Conservation (phyloP, 92 coral and sea anemone species). For the Nematostella vectensis region DNA sequence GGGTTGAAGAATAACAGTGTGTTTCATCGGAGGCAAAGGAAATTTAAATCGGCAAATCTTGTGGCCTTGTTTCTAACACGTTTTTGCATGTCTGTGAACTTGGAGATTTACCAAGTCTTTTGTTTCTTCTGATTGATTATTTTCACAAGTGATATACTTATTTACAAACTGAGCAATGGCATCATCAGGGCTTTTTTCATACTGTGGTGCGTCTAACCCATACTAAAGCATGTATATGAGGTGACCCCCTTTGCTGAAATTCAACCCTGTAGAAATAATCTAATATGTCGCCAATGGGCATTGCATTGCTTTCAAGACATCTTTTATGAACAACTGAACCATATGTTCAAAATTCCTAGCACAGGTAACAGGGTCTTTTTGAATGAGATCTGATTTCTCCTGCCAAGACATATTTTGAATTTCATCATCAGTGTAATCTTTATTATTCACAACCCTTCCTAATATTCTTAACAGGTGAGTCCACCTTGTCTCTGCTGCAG, state of each 20-base stretch:
- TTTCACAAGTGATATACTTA: conserved; percentile 37
- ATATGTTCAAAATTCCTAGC: conserved; percentile 42
- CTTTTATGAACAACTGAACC: conserved; percentile 30
- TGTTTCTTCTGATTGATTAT: no score
- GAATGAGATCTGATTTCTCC: conserved; percentile 38
- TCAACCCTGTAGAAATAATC: conserved; percentile 34
- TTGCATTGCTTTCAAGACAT: no score
- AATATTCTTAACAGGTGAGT: conserved; percentile 43
- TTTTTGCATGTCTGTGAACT: no score
- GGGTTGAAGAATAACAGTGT: no score
- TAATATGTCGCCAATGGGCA: conserved; percentile 23
- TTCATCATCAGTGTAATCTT: conserved; percentile 45
- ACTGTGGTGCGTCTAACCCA: conserved; percentile 43
- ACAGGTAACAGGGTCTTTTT: no score
- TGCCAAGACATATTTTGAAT: conserved; percentile 43
- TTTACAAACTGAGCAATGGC: conserved; percentile 40
- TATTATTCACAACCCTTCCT: no score
- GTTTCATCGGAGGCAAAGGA: conserved; percentile 37
- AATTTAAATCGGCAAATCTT: conserved; percentile 41
- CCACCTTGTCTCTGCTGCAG: no score
- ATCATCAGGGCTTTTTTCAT: conserved; percentile 25
- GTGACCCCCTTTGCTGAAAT: no score
- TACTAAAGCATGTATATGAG: conserved; percentile 35
- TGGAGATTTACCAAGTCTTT: conserved; percentile 27
- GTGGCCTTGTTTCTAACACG: conserved; percentile 35